Percentiles rank a stretch among this genome's conserved stretches.
These are phyloP conservation scores for Argyrosomus regius DNA, from an alignment of 2,797 vertebrate genomes.

Conservation along the genomic window DNA sequence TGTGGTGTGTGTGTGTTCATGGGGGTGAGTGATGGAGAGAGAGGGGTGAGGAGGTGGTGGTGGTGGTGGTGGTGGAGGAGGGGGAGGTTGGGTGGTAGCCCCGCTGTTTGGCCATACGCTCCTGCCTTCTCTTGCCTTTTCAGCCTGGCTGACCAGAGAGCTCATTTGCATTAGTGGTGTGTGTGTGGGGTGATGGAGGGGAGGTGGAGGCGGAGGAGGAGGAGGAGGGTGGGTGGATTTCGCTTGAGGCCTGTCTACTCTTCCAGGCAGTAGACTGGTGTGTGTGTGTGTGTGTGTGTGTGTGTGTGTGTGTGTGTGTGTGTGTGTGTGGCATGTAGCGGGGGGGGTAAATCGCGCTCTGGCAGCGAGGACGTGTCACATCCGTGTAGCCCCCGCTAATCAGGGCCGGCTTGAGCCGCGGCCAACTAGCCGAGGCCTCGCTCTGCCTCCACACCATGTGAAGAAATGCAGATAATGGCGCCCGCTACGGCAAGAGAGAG, in stretches of 20 bases:
- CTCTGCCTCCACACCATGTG: slow-evolving; percentile 77
- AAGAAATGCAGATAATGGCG: slow-evolving; percentile 88
- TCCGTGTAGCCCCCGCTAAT: slow-evolving; percentile 86
- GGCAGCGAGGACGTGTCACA: slow-evolving; percentile 88
- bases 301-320: slow-evolving; percentile 48
- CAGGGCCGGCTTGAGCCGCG: slow-evolving; percentile 68
- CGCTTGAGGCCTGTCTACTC: slow-evolving; percentile 89
- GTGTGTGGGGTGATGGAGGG: slow-evolving; percentile 75
- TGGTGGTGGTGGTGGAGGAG: slow-evolving; percentile 27
- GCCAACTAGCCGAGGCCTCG: slow-evolving; percentile 75
- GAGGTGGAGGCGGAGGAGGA: not conserved
- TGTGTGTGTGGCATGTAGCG: slow-evolving; percentile 38
- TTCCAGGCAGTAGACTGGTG: slow-evolving; percentile 85
- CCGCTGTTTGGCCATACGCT: slow-evolving; percentile 88
- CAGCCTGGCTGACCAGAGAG: slow-evolving; percentile 87
- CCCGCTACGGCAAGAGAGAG: slow-evolving; percentile 59
- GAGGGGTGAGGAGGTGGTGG: slow-evolving; percentile 35
- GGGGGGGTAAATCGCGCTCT: slow-evolving; percentile 62
- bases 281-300: slow-evolving; percentile 46
- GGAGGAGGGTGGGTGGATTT: slow-evolving; percentile 79
- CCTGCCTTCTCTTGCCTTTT: slow-evolving; percentile 86
- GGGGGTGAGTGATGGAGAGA: slow-evolving; percentile 61
- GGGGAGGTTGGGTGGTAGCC: slow-evolving; percentile 77
- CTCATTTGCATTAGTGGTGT: slow-evolving; percentile 88
- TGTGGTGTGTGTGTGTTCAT: slow-evolving; percentile 29